Base-by-base conservation (phyloP, 2,797 vertebrate species). In the Siniperca undulata region DNA sequence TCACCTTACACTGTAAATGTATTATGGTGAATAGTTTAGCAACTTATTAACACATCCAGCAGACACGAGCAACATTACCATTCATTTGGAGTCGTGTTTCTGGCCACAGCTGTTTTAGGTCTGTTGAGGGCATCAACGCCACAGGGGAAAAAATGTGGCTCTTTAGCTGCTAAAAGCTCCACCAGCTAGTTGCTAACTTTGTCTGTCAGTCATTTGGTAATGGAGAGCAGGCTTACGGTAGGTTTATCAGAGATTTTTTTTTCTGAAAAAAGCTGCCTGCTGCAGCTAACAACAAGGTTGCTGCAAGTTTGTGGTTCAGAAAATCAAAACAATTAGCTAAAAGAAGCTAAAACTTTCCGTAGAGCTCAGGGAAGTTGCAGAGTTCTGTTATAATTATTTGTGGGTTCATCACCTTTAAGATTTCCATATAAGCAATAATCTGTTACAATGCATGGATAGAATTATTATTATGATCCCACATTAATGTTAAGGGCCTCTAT, bases 231-330 rank as follows among this genome's bases (percentile, higher is more conserved):
- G 46, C 11, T 38, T 3, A 24, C 12, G 61, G 22, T 16, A 27
- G 40, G 36, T 55, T 81, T 55, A 69, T 65, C 36, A 4, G 58
- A 60, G 0, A 30, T 17, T 77, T 38, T 55, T 76, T 66, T 72
- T 65, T 5, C 20, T 30, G 30, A 30, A 27, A 36, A 61, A 19
- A 67, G 4, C 1, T 34, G 5, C 19, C 52, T 3, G 12, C 7
- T 36, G 27, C 19, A 1, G 14, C 8, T 27, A 4, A 2, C 38
- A 58, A 30, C n/a, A 2, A 4, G 4, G 14, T 16, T 60, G 24
- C 38, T 58, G 69, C 4, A 1, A 42, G 36, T 59, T 77, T 42
- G 4, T 0, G 0, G 17, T 6, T 5, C 6, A 8, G 14, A 40
- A 58, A 50, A 58, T 5, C 24, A n/a, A 52, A 62, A 60, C 22